Conservation (phyloP, 2,113 vertebrate genomes). For the Dasypus novemcinctus region DNA sequence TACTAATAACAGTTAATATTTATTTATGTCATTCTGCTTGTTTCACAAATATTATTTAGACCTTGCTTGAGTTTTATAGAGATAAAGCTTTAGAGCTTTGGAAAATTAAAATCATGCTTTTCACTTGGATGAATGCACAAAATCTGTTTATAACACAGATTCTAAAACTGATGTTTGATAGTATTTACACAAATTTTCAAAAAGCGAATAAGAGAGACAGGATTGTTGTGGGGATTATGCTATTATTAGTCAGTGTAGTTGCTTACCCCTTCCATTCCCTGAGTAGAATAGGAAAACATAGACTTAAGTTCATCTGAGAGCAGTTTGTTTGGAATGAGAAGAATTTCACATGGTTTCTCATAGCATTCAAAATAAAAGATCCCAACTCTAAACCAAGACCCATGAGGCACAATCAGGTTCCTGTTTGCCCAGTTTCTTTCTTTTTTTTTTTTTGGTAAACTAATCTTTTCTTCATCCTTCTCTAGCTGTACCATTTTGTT, state of each 20-base stretch:
- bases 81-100: conserved; percentile 28
- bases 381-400: background rate
- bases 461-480: background rate
- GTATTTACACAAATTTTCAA: conserved; percentile 33
- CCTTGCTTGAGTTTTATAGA: background rate
- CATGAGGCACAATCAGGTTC: background rate
- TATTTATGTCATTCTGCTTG: conserved; percentile 28
- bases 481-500: background rate
- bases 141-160: conserved; percentile 31
- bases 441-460: background rate
- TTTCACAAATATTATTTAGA: conserved; percentile 34
- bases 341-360: background rate
- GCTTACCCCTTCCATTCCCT: background rate
- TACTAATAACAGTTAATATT: conserved; percentile 4
- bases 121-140: conserved; percentile 19
- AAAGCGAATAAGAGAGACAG: conserved; percentile 15
- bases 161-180: background rate
- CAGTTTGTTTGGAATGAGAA: background rate
- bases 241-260: background rate
- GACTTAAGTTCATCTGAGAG: background rate
- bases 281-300: background rate
- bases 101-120: conserved; percentile 47
- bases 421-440: background rate
- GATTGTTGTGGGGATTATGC: background rate
- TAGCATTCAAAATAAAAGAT: background rate